phyloP scores from a whole-genome alignment of 2,888 invertebrate genomes.

The Clitarchus hookeri region DNA sequence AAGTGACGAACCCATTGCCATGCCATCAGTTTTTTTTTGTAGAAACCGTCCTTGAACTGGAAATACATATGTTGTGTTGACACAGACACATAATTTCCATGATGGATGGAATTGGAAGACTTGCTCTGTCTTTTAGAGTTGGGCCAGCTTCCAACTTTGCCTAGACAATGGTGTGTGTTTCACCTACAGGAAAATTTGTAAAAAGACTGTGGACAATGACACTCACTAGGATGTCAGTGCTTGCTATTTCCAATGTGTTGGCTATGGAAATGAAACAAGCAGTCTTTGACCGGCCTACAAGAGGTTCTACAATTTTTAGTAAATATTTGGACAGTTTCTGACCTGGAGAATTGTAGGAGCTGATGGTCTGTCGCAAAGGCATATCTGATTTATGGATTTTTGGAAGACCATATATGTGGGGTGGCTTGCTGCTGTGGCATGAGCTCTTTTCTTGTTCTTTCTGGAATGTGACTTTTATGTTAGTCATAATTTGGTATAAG shows the following conservation, averaged over 20 bases:
- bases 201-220: neutral
- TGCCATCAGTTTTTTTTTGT: neutral
- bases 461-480: neutral
- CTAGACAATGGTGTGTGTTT: neutral
- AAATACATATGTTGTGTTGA: neutral
- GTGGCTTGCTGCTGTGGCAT: neutral
- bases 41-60: neutral
- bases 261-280: neutral
- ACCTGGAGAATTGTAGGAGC: neutral
- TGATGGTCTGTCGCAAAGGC: neutral
- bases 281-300: neutral
- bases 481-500: neutral
- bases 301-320: neutral
- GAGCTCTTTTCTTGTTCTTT: neutral
- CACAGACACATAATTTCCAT: neutral
- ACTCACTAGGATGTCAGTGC: neutral
- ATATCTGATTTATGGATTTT: neutral
- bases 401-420: conserved; percentile 14
- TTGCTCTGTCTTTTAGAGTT: neutral
- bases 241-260: neutral
- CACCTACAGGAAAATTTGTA: neutral
- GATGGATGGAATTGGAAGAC: neutral
- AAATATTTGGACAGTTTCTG: neutral
- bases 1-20: no score
- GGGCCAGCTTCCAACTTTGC: neutral